These are phyloP conservation scores for Melangyna quadrimaculata DNA, from an alignment of 2,888 invertebrate species.

Conservation along the genomic window DNA sequence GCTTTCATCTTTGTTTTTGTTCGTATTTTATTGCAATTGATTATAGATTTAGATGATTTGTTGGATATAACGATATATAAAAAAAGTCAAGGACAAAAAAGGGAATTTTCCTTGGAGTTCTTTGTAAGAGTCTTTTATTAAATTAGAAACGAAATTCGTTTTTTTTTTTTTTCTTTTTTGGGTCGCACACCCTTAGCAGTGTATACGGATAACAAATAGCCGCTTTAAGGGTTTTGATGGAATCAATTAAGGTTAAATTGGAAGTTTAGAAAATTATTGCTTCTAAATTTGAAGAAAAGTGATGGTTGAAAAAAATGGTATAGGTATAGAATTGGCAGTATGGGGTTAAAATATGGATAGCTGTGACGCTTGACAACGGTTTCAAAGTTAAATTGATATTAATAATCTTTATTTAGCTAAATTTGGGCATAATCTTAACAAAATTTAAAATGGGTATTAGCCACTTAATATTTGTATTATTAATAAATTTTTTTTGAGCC, in stretches of 20 bases:
- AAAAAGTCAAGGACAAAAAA: conserved; percentile 38
- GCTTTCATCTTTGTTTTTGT: conserved; percentile 33
- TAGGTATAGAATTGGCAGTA: background rate
- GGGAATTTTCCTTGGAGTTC: conserved; percentile 11
- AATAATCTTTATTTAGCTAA: background rate
- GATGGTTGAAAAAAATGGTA: background rate
- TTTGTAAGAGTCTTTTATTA: conserved; percentile 32
- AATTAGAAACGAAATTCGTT: conserved; percentile 31
- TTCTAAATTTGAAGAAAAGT: background rate
- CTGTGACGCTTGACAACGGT: background rate
- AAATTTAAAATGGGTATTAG: no score
- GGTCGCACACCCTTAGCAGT: conserved; percentile 10
- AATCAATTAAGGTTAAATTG: conserved; percentile 15
- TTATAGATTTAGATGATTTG: conserved; percentile 60
- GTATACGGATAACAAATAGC: conserved; percentile 23
- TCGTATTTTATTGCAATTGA: conserved; percentile 50
- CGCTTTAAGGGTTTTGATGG: background rate
- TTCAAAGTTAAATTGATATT: background rate
- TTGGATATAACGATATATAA: background rate
- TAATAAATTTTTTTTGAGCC: no score
- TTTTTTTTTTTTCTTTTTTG: background rate
- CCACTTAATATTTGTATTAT: no score
- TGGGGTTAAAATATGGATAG: background rate
- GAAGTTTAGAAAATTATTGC: conserved; percentile 20
- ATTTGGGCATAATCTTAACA: no score